Conservation (phyloP, 1,140 invertebrate genomes). For the Aphidius gifuensis region DNA sequence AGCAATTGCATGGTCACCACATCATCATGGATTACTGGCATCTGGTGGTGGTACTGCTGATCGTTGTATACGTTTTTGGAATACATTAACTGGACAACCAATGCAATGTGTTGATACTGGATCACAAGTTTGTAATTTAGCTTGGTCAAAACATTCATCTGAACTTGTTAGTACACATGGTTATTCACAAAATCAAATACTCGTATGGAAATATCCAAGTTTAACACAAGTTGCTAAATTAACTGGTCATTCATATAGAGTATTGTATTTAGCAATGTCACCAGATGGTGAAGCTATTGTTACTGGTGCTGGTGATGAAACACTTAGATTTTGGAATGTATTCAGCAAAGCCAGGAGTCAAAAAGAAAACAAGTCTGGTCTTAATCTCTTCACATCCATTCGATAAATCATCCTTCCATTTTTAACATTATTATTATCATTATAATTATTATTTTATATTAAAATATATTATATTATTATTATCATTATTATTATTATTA, state of each 20-base stretch:
- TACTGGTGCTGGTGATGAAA: slow-evolving; percentile 98
- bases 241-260: slow-evolving; percentile 95
- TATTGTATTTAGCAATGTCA: slow-evolving; percentile 95
- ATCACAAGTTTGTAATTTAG: slow-evolving; percentile 98
- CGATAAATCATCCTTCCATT: slow-evolving; percentile 53
- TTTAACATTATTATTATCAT: slow-evolving; percentile 17
- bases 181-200: slow-evolving; percentile 98
- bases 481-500: too few species aligned
- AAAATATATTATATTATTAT: too few species aligned
- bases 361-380: slow-evolving; percentile 93
- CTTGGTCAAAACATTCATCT: slow-evolving; percentile 98
- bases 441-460: slow-evolving; percentile 6
- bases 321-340: slow-evolving; percentile 98
- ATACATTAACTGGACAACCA: slow-evolving; percentile 97
- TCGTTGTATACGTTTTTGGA: slow-evolving; percentile 98
- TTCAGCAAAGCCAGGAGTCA: slow-evolving; percentile 96
- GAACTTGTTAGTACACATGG: slow-evolving; percentile 98
- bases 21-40: slow-evolving; percentile 96
- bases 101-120: slow-evolving; percentile 99
- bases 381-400: slow-evolving; percentile 93
- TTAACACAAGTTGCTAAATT: slow-evolving; percentile 96
- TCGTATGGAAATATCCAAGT: slow-evolving; percentile 99
- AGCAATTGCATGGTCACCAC: slow-evolving; percentile 99
- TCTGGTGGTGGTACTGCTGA: slow-evolving; percentile 98
- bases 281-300: slow-evolving; percentile 99